Conservation (phyloP, 1,140 invertebrate species). For the Globodera ellingtonae region DNA sequence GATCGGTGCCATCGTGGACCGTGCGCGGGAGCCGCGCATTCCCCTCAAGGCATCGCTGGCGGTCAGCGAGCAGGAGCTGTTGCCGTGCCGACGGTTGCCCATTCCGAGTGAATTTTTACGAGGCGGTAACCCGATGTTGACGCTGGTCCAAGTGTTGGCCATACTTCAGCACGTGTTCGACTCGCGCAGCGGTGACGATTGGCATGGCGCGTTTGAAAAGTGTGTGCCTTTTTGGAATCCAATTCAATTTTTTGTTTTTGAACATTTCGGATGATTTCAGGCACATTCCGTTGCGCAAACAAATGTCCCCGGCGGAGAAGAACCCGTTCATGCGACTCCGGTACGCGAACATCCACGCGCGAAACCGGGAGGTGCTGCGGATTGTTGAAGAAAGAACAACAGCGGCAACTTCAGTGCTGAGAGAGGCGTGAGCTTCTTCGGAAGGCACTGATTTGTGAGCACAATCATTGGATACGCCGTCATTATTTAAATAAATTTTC, state of each 20-base stretch:
- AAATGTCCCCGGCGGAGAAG: neutral
- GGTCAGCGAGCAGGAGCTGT: constrained; percentile 20
- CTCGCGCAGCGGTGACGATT: neutral
- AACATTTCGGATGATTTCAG: neutral
- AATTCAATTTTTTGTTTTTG: too few relatives aligned
- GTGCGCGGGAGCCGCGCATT: constrained; percentile 31
- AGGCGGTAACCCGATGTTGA: constrained; percentile 25
- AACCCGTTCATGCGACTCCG: neutral
- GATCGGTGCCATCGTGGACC: constrained; percentile 44
- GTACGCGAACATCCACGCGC: neutral
- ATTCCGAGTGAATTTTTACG: neutral
- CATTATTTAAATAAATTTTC: too few relatives aligned
- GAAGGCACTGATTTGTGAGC: too few relatives aligned
- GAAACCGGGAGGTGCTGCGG: neutral
- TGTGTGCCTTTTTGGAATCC: neutral
- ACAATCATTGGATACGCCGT: too few relatives aligned
- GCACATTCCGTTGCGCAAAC: neutral
- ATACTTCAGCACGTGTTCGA: constrained; percentile 23
- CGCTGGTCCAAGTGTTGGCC: constrained; percentile 13
- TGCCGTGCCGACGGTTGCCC: constrained; percentile 30
- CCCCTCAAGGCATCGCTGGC: constrained; percentile 26
- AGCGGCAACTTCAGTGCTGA: too few relatives aligned
- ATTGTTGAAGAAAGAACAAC: neutral
- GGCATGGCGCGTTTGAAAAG: constrained; percentile 1
- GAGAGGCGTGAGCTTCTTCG: neutral